phyloP scores from a whole-genome alignment of 2,113 vertebrate genomes.

The Puma concolor region DNA sequence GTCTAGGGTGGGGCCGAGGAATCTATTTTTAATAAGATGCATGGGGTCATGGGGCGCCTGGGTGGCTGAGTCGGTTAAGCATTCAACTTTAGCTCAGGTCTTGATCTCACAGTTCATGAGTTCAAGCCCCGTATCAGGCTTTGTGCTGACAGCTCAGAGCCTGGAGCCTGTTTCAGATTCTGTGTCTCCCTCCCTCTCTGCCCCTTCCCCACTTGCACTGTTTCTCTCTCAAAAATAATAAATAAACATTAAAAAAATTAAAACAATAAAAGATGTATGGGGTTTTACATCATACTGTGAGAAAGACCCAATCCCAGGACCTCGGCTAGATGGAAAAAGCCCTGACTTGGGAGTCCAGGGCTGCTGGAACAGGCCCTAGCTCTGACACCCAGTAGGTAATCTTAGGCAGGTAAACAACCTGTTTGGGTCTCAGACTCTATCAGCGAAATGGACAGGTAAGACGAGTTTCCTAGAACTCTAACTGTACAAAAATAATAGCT shows the following conservation, averaged over 20 bases:
- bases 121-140: too few species aligned
- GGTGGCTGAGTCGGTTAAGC: too few species aligned
- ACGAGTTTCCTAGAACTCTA: background rate
- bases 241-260: too few species aligned
- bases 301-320: background rate
- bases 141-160: too few species aligned
- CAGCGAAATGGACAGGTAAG: background rate
- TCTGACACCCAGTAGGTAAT: background rate
- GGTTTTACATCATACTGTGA: background rate
- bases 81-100: too few species aligned
- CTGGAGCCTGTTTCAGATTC: too few species aligned
- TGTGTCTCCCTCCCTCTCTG: too few species aligned
- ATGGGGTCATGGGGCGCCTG: background rate
- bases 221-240: too few species aligned
- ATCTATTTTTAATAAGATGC: background rate
- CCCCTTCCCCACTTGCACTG: too few species aligned
- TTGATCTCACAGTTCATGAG: too few species aligned
- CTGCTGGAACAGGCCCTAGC: background rate
- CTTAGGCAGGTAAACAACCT: background rate
- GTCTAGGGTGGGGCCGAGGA: background rate
- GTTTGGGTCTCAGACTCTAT: background rate
- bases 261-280: background rate
- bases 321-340: background rate
- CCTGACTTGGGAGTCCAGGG: background rate
- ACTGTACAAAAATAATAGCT: background rate